Base-by-base conservation (phyloP, 2,888 invertebrate genomes). In the Piscicola geometra region DNA sequence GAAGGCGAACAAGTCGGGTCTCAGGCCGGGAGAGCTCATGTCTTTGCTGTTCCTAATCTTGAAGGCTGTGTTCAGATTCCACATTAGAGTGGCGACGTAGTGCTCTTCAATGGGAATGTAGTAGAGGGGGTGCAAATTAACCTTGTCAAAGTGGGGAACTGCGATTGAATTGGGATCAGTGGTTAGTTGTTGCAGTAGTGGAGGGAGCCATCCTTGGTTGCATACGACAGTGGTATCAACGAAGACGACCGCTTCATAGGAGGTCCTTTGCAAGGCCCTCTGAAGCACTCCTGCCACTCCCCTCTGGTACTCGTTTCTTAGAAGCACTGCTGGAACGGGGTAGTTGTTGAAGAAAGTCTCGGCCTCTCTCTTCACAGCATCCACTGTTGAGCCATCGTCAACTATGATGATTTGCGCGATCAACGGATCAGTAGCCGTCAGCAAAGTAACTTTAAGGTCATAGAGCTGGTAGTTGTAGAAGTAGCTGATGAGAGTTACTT, bases 401-500 rank as follows among this genome's bases (percentile, higher is more conserved):
- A 80, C 71, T 15, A 80, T 50, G 30, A 80, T 75, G 36, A 80
- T 79, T 70, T 80, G 80, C 9, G 78, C 74, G 18, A 78, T 25
- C 5, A 67, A 69, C 1, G 47, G 68, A 2, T 68, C 56, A 21
- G 77, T 79, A 2, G 81, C 68, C 41, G 78, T 79, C 47, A 76
- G 67, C 21, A 80, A 32, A 1, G 79, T 76, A 21, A 70, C 75
- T 71, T 81, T 80, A 66, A 80, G 32, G 60, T 78, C 79, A 33
- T 78, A 78, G 33, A 80, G 79, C 70, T 78, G 76, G 68, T 79
- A 80, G 60, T 80, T 79, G 41, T 76, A 77, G 77, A 80, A 80
- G 30, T 78, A 74, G 1, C 78, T 76, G n/a, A 80, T 75, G n/a
- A 80, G 76, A 25, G 76, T 75, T n/a, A 77, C 78, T 36, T 72